Percentiles rank a stretch among this genome's conserved stretches.
Evolutionary conservation across 1,140 invertebrate species (phyloP).

Genomic region (Pemphigus obesinymphae): DNA sequence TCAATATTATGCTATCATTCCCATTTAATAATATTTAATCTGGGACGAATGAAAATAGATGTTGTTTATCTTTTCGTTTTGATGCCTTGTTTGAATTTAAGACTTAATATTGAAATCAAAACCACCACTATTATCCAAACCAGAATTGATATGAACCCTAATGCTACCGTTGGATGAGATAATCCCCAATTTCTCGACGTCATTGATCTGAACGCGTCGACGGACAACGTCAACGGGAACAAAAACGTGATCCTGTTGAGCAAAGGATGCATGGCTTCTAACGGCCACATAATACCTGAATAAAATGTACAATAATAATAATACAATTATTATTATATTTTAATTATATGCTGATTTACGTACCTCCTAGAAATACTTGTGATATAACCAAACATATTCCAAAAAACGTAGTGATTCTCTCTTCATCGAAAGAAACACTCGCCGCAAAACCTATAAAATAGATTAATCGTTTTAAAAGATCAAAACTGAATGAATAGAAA

Average conservation of each 20-base stretch:
- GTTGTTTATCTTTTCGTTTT: slow-evolving; percentile 26
- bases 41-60: too few species aligned
- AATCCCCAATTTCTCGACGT: slow-evolving; percentile 47
- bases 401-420: background rate
- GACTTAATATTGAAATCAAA: slow-evolving; percentile 29
- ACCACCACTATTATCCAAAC: slow-evolving; percentile 55
- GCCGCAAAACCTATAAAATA: slow-evolving; percentile 48
- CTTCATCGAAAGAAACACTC: slow-evolving; percentile 1
- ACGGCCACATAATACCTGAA: slow-evolving; percentile 46
- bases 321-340: too few species aligned
- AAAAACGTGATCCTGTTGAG: slow-evolving; percentile 42
- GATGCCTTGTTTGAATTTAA: slow-evolving; percentile 14
- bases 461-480: background rate
- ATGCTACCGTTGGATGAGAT: slow-evolving; percentile 53
- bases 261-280: slow-evolving; percentile 43
- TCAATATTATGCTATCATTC: too few species aligned
- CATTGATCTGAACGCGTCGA: slow-evolving; percentile 43
- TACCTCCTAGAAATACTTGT: slow-evolving; percentile 28
- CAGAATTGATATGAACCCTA: slow-evolving; percentile 55
- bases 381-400: slow-evolving; percentile 8
- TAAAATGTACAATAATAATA: background rate
- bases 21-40: too few species aligned
- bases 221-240: slow-evolving; percentile 43
- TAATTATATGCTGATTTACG: background rate
- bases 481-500: too few species aligned